A percentile compares a stretch with the other conserved stretches of the same genome.
Evolutionary conservation across 1,140 invertebrate genomes (phyloP).

Genomic region (Contarinia nasturtii): DNA sequence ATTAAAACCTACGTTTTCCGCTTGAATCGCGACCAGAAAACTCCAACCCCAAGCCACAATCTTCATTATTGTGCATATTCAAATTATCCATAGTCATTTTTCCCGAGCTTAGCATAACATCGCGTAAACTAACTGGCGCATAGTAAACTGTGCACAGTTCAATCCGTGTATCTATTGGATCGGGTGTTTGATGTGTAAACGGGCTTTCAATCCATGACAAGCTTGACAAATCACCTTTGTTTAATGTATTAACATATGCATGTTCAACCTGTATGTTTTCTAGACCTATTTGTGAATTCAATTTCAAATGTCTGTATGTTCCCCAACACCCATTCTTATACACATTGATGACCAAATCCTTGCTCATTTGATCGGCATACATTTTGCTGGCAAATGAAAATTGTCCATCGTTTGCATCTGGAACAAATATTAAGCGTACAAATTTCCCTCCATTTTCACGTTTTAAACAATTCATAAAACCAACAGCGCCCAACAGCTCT

Average conservation of each 20-base stretch:
- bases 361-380: constrained; percentile 42
- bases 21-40: constrained; percentile 35
- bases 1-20: constrained; percentile 57
- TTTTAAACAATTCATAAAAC: constrained; percentile 74
- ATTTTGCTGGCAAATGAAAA: too few relatives aligned
- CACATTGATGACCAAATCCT: constrained; percentile 72
- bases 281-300: constrained; percentile 35
- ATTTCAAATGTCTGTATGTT: constrained; percentile 53
- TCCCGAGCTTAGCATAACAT: constrained; percentile 58
- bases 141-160: constrained; percentile 61
- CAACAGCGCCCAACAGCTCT: too few relatives aligned
- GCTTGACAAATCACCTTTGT: constrained; percentile 84
- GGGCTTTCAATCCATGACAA: too few relatives aligned
- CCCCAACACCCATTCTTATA: constrained; percentile 65
- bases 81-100: constrained; percentile 43
- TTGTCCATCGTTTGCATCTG: constrained; percentile 36
- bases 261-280: constrained; percentile 56
- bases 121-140: constrained; percentile 53
- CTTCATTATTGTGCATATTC: constrained; percentile 31
- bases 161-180: constrained; percentile 7
- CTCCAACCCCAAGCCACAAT: constrained; percentile 54
- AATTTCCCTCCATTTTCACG: constrained; percentile 61
- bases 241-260: constrained; percentile 81
- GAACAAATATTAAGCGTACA: constrained; percentile 49
- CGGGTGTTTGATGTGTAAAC: constrained; percentile 41